Evolutionary conservation across 37 sponge, comb jelly and placozoan species (phyloP).

Genomic region (Halichondria panicea): DNA sequence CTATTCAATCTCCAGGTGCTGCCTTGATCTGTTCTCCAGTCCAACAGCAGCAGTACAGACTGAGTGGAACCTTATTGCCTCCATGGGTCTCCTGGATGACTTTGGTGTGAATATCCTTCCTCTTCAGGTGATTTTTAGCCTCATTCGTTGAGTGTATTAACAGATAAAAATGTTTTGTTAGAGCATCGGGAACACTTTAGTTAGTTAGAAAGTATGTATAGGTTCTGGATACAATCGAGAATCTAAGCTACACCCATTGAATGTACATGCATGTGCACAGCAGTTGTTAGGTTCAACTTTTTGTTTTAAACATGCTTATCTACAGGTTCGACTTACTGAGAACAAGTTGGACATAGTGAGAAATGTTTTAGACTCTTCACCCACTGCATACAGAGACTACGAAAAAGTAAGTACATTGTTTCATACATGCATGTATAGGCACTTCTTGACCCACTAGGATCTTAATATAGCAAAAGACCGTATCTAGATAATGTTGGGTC

Average conservation of each 20-base stretch:
- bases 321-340: slow-evolving; percentile 79
- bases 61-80: slow-evolving; percentile 72
- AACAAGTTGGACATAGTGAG: slow-evolving; percentile 74
- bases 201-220: no score
- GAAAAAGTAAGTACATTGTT: slow-evolving; percentile 50
- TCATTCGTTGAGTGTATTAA: neutral
- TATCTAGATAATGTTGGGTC: neutral
- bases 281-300: neutral
- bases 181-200: no score
- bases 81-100: slow-evolving; percentile 56
- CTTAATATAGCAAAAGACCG: neutral
- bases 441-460: neutral
- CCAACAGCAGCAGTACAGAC: slow-evolving; percentile 27
- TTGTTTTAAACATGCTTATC: neutral
- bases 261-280: no score
- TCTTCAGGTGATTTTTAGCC: slow-evolving; percentile 56
- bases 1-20: slow-evolving; percentile 34
- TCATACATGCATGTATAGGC: no score
- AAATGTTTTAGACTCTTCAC: slow-evolving; percentile 46
- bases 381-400: slow-evolving; percentile 59
- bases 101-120: slow-evolving; percentile 63
- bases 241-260: no score
- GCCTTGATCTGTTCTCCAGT: slow-evolving; percentile 45
- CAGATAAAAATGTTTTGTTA: no score
- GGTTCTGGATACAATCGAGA: no score